phyloP scores from a whole-genome alignment of 1,140 invertebrate species.

The Drosophila guanche region DNA sequence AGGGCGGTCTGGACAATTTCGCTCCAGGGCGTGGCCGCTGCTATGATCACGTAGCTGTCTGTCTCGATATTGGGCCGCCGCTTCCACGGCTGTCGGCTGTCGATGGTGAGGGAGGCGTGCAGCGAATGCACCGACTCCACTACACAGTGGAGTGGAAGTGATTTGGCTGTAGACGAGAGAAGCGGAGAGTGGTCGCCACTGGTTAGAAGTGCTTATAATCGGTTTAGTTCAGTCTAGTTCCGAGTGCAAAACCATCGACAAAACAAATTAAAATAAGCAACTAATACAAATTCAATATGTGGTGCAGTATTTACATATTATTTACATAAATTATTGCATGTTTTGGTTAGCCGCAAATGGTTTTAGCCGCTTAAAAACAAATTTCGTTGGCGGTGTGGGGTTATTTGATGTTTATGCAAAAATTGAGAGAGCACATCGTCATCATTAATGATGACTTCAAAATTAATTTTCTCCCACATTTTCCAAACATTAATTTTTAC shows the following conservation, averaged over 20 bases:
- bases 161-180: constrained; percentile 88
- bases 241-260: constrained; percentile 70
- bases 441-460: constrained; percentile 41
- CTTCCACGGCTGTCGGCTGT: constrained; percentile 85
- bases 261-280: constrained; percentile 77
- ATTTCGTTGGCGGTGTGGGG: background rate
- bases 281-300: constrained; percentile 74
- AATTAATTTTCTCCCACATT: too few relatives aligned
- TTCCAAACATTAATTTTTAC: constrained; percentile 3
- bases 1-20: constrained; percentile 92
- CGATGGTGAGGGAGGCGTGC: constrained; percentile 83
- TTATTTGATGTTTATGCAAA: background rate
- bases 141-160: constrained; percentile 95
- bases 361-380: constrained; percentile 68
- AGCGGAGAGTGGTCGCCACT: background rate
- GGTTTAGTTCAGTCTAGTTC: constrained; percentile 63
- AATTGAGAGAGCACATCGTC: constrained; percentile 27
- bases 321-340: constrained; percentile 77
- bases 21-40: constrained; percentile 93
- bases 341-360: constrained; percentile 77
- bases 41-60: constrained; percentile 96
- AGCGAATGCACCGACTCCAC: constrained; percentile 91
- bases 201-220: constrained; percentile 61
- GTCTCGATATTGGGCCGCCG: constrained; percentile 90
- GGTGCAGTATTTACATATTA: constrained; percentile 21